These are phyloP conservation scores for Thymelicus acteon DNA, from an alignment of 2,888 invertebrate genomes.

Conservation along the genomic window DNA sequence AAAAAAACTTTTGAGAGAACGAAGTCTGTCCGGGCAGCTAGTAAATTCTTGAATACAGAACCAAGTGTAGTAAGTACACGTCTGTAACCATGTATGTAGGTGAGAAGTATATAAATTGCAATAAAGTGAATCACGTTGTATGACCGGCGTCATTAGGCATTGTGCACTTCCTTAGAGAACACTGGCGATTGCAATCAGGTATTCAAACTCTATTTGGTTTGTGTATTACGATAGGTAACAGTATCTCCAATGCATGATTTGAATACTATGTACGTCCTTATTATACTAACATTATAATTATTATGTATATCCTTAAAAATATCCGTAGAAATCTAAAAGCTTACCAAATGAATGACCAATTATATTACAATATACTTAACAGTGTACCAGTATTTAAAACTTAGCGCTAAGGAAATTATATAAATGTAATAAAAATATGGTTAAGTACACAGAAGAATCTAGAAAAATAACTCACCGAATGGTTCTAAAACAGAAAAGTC, in stretches of 20 bases:
- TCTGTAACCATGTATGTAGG: not conserved
- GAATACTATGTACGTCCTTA: too few relatives aligned
- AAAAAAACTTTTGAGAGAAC: too few relatives aligned
- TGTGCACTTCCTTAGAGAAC: slow-evolving; percentile 5
- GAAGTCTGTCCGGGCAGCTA: too few relatives aligned
- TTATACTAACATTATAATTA: too few relatives aligned
- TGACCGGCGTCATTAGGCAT: not conserved
- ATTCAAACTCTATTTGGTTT: not conserved
- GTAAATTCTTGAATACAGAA: not conserved
- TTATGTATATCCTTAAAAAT: too few relatives aligned
- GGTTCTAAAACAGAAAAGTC: slow-evolving; percentile 73
- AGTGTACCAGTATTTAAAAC: too few relatives aligned
- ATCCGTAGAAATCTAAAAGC: too few relatives aligned
- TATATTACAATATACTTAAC: too few relatives aligned
- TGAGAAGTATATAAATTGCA: slow-evolving; percentile 6
- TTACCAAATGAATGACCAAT: too few relatives aligned
- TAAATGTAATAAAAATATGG: too few relatives aligned
- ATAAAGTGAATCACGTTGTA: slow-evolving; percentile 6
- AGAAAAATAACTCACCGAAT: slow-evolving; percentile 60
- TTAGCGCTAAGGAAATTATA: too few relatives aligned
- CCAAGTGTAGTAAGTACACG: not conserved
- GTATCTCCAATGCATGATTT: not conserved
- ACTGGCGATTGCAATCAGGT: not conserved
- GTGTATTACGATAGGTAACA: slow-evolving; percentile 10
- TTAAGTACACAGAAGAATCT: not conserved